A percentile compares a stretch with the other conserved stretches of the same genome.
Evolutionary conservation across 2,797 vertebrate genomes (phyloP).

Genomic region (Pristis pectinata): DNA sequence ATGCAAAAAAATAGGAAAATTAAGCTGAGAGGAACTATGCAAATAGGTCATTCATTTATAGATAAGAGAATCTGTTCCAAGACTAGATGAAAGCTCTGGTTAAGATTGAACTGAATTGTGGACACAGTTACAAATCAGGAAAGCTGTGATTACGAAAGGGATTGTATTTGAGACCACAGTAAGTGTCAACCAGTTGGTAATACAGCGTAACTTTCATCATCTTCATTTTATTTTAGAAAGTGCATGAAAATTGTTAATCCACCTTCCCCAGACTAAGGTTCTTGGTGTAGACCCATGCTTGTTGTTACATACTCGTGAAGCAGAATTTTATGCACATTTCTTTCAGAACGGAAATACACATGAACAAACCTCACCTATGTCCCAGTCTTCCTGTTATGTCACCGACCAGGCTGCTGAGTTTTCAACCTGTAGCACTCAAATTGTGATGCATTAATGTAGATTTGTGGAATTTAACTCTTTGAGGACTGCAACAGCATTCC

Average conservation of each 20-base stretch:
- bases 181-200: neutral
- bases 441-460: neutral
- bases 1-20: neutral
- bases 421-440: neutral
- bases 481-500: neutral
- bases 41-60: too few relatives aligned
- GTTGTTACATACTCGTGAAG: neutral
- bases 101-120: neutral
- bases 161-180: neutral
- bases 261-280: neutral
- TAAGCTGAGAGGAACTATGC: neutral
- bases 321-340: neutral
- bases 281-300: neutral
- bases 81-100: neutral
- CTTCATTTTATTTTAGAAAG: neutral
- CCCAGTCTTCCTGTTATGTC: neutral
- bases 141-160: neutral
- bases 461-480: neutral
- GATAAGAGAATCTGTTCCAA: neutral
- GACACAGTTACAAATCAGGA: neutral
- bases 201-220: neutral
- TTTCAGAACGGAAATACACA: neutral
- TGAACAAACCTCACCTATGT: neutral
- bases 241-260: neutral
- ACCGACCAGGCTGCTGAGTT: neutral